These are phyloP conservation scores for Orthonychiurus folsomi DNA, from an alignment of 2,888 invertebrate species.

Conservation along the genomic window DNA sequence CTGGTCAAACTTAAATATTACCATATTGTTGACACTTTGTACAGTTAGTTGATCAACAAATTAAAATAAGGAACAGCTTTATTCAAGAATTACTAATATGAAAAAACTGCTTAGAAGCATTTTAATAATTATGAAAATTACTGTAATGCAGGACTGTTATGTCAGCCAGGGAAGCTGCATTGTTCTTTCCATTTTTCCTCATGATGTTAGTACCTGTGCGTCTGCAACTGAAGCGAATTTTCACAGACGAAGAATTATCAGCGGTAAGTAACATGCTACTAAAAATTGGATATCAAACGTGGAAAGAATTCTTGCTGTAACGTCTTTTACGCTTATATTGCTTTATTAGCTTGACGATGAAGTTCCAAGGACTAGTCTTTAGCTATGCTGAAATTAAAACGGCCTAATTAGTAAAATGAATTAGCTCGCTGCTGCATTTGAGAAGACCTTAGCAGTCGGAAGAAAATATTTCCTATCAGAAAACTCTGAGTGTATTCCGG, in stretches of 20 bases:
- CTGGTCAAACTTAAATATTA: too few relatives aligned
- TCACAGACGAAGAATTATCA: conserved; percentile 1
- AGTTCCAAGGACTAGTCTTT: not conserved
- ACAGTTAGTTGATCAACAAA: too few relatives aligned
- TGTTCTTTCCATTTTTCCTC: conserved; percentile 49
- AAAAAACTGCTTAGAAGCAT: too few relatives aligned
- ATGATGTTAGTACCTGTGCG: conserved; percentile 47
- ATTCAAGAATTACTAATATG: too few relatives aligned
- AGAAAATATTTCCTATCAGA: not conserved
- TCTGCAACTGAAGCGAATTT: conserved; percentile 42
- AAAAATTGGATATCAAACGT: not conserved
- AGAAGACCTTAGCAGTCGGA: not conserved
- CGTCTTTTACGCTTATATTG: not conserved
- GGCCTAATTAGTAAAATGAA: not conserved
- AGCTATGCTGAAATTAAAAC: not conserved
- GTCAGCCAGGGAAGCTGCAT: conserved; percentile 45
- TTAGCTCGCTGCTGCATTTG: not conserved
- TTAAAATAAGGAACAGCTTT: too few relatives aligned
- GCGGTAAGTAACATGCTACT: not conserved
- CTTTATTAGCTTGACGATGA: not conserved
- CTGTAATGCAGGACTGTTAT: too few relatives aligned
- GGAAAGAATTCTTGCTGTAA: too few relatives aligned
- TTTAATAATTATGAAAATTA: too few relatives aligned
- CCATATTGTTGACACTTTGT: too few relatives aligned
- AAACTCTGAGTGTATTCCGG: not conserved